phyloP scores from a whole-genome alignment of 2,888 invertebrate species.

The Syritta pipiens region DNA sequence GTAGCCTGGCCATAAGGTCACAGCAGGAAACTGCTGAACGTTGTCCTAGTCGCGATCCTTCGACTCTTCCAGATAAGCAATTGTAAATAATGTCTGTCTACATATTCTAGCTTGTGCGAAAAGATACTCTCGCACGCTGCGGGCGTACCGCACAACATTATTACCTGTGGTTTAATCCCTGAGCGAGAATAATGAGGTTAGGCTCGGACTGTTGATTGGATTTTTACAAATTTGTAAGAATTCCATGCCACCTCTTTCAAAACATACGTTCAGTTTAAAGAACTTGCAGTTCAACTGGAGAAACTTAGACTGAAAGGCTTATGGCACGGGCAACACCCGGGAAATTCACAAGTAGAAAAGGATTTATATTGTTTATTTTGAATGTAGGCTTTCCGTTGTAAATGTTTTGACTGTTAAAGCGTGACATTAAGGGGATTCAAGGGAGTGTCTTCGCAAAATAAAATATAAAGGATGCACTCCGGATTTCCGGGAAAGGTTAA shows the following conservation, averaged over 20 bases:
- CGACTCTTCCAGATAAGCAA: constrained; percentile 77
- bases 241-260: constrained; percentile 63
- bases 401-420: constrained; percentile 58
- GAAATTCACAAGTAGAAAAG: constrained; percentile 7
- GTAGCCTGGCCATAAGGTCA: constrained; percentile 38
- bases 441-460: no score
- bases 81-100: constrained; percentile 71
- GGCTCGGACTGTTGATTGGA: constrained; percentile 58
- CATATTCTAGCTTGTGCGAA: constrained; percentile 52
- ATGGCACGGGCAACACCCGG: constrained; percentile 11
- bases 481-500: no score
- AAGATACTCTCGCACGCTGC: constrained; percentile 15
- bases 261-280: constrained; percentile 36
- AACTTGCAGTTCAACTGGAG: constrained; percentile 21
- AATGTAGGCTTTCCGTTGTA: constrained; percentile 56
- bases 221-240: constrained; percentile 65
- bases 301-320: constrained; percentile 15
- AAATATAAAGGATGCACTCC: neutral
- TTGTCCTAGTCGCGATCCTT: constrained; percentile 71
- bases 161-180: constrained; percentile 67
- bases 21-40: constrained; percentile 44
- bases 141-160: constrained; percentile 54
- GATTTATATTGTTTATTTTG: neutral
- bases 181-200: constrained; percentile 59
- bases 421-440: constrained; percentile 27